Conservation (phyloP, 2,888 invertebrate genomes). For the Aleiodes alternator region DNA sequence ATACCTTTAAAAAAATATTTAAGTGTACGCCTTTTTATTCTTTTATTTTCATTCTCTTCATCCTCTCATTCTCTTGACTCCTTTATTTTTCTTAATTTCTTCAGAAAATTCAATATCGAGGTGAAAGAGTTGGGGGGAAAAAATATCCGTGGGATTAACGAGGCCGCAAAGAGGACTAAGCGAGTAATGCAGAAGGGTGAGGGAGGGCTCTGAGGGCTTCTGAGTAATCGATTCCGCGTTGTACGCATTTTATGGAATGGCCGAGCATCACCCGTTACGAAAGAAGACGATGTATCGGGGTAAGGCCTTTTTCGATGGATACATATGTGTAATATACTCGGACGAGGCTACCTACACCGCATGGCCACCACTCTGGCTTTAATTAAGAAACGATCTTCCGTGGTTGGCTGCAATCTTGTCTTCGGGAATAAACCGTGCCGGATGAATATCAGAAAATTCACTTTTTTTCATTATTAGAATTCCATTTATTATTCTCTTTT, state of each 20-base stretch:
- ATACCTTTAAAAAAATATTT: conserved; percentile 9
- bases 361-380: conserved; percentile 56
- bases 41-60: conserved; percentile 16
- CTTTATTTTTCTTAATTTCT: conserved; percentile 7
- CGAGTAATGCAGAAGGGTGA: conserved; percentile 52
- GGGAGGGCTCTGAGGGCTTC: conserved; percentile 46
- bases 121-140: conserved; percentile 53
- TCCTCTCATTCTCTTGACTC: neutral
- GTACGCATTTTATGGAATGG: conserved; percentile 44
- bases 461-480: conserved; percentile 51
- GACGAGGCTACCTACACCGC: conserved; percentile 35
- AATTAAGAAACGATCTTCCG: conserved; percentile 66
- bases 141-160: conserved; percentile 54
- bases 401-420: conserved; percentile 56
- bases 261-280: conserved; percentile 32
- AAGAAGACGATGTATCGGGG: neutral
- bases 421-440: conserved; percentile 47
- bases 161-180: conserved; percentile 46
- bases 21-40: neutral
- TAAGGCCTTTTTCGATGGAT: conserved; percentile 37
- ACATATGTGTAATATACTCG: conserved; percentile 24
- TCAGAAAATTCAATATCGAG: neutral
- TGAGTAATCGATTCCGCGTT: conserved; percentile 57
- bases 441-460: conserved; percentile 55
- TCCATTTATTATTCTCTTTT: no score